Evolutionary conservation across 2,797 vertebrate species (phyloP), one percentile per base, ranked within the genome.

Genomic region (Antrozous pallidus): DNA sequence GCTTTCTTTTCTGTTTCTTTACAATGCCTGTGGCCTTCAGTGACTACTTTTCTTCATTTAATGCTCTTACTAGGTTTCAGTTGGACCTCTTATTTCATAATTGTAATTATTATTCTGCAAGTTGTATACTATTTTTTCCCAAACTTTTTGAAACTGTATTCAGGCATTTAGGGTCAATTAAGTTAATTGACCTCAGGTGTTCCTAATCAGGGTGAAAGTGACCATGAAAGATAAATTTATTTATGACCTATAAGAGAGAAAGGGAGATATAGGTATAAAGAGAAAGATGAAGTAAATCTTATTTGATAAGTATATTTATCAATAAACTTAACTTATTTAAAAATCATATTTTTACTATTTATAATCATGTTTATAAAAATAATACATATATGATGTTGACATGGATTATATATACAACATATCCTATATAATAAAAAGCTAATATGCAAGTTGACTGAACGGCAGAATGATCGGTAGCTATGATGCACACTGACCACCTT

Each of bases 131-230:
- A 54, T 75, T 91, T 92, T 70, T 56, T 90, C 81, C 61, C 85
- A 95, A 81, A 26, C 31, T 88, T 90, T 70, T 93, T 92, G 51
- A 26, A 95, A 63, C 24, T 71, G 40, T 80, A 24, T 90, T 89
- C 58, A 73, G 42, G 6, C 61, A 92, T 87, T 90, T 94, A 92
- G 61, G 71, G 82, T 73, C 28, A 94, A 70, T 88, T 96, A 97
- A 97, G 90, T 93, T 96, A 97, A 96, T 97, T 94, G 97, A 94
- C 63, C 79, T 96, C 90, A 96, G 94, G 90, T 97, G 71, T 94
- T 96, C 95, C 86, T 94, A 94, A 87, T 80, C 73, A 94, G 70
- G 92, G 94, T 97, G 85, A 95, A 3, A 0, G 95, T 96, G 89
- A 95, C 93, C 92, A 45, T 97, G 33, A 81, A 78, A 86, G 47